Base-by-base conservation (phyloP, 1,140 invertebrate species). In the Charaxes varanes region DNA sequence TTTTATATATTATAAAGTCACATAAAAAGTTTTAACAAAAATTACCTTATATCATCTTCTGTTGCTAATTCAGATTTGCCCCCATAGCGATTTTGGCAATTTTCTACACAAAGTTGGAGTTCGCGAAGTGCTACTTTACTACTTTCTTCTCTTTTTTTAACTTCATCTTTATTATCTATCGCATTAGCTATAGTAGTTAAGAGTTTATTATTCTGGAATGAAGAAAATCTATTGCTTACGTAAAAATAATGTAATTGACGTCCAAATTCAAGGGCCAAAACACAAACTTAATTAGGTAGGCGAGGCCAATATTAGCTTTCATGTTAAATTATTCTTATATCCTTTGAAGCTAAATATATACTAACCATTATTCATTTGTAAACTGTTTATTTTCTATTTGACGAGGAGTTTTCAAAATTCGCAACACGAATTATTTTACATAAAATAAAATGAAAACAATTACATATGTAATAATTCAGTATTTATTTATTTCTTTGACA, bases 41-140 rank as follows among this genome's bases (percentile, higher is more conserved):
- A n/a, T 28, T 50, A 91, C 72, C 91, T 91, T 42, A 84, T 85
- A 72, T 97, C 94, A 65, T 90, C 89, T 77, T 97, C 95, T 15
- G 94, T 95, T 4, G 94, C 95, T 34, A 97, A 73, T 80, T 96
- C 94, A 44, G 90, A 90, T 66, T 91, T 90, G 11, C 93, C 93
- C 41, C 93, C 93, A 87, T 93, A 97, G 52, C 93, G 86, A 46
- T 88, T 86, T 53, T 92, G 91, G 56, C 91, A 93, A 58, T 91
- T 89, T 85, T 95, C 93, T 1, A 95, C 90, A 62, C 67, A 71
- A 19, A 37, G 51, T 16, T 61, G 37, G 8, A 83, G 36, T 27
- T 83, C 79, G 31, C 60, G 58, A 2, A 76, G 42, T 12, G 52
- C 16, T 38, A 37, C 8, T 61, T 66, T 70, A 4, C 70, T 70